Base-by-base conservation (phyloP, 2,888 invertebrate genomes). In the Cephalotes varians region DNA sequence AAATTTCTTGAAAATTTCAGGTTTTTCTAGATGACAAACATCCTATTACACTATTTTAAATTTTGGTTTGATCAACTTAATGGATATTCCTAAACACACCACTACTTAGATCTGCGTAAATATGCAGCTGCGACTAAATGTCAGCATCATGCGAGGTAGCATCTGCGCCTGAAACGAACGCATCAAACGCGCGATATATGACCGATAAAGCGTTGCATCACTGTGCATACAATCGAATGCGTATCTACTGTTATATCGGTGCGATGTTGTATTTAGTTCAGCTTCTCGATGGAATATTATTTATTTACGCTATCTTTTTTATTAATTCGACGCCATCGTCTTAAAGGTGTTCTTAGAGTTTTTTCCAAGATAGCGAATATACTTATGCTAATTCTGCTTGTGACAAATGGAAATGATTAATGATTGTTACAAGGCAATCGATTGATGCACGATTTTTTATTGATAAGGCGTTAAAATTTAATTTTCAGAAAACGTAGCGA, bases 161-260 rank as follows among this genome's bases (percentile, higher is more conserved):
- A 60, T 49, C 25, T 44, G 6, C 12, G 31, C 56, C 15, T 64
- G 65, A 54, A 67, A 67, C 74, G n/a, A 74, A 49, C 65, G 40
- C 51, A 44, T 80, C 79, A 74, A 84, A 72, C 65, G 65, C 34
- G 74, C 60, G 67, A 44, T 60, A 76, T 60, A 74, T 18, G 34
- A 47, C 49, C 21, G 82, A 82, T 82, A 82, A 82, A 82, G 60
- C 62, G 60, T 76, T 44, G 69, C 82, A 37, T 74, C 56, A 40
- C 60, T 60, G 51, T 47, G 28, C 47, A 51, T 34, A 76, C 28
- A 56, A 72, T 72, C 18, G 25, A 56, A 72, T 15, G 37, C 56
- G 9, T 72, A 40, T 40, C 40, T 72, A 3, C 15, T 15, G 31
- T n/a, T n/a, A n/a, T n/a, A 44, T 28, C 6, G 28, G 4, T 56